A percentile compares a stretch with the other conserved stretches of the same genome.
These are phyloP conservation scores for Aricia agestis DNA, from an alignment of 1,140 invertebrate species.

Conservation along the genomic window DNA sequence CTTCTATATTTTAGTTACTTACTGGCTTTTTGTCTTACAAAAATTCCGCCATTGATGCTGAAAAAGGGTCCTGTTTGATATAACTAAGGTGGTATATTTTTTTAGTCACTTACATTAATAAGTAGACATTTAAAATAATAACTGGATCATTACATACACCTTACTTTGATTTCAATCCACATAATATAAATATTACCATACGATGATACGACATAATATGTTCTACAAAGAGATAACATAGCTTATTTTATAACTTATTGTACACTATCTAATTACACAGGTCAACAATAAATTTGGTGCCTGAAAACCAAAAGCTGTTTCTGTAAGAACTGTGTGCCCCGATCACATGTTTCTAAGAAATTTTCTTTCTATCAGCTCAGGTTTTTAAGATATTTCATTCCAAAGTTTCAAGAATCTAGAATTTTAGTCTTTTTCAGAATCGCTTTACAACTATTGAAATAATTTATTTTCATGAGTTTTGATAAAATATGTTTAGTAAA, in stretches of 20 bases:
- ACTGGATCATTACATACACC: background rate
- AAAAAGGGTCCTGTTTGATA: background rate
- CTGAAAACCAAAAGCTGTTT: too few species aligned
- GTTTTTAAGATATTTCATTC: too few species aligned
- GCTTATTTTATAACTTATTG: background rate
- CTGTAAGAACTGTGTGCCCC: too few species aligned
- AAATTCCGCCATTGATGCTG: background rate
- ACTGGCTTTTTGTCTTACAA: too few species aligned
- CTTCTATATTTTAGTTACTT: background rate
- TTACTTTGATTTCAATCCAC: background rate
- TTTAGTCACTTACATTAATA: background rate
- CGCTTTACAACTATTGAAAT: too few species aligned
- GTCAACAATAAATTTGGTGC: too few species aligned
- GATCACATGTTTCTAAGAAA: too few species aligned
- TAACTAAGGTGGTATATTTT: background rate
- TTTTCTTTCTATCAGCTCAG: too few species aligned
- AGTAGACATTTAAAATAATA: background rate
- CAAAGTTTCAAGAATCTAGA: too few species aligned
- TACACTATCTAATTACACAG: background rate
- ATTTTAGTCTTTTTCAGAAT: too few species aligned
- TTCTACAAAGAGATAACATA: background rate
- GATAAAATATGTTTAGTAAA: too few species aligned
- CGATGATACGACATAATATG: background rate
- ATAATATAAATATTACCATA: background rate
- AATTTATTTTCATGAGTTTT: too few species aligned